A percentile compares a stretch with the other conserved stretches of the same genome.
phyloP scores from a whole-genome alignment of 2,797 vertebrate genomes.

The Typhlichthys eigenmanni region DNA sequence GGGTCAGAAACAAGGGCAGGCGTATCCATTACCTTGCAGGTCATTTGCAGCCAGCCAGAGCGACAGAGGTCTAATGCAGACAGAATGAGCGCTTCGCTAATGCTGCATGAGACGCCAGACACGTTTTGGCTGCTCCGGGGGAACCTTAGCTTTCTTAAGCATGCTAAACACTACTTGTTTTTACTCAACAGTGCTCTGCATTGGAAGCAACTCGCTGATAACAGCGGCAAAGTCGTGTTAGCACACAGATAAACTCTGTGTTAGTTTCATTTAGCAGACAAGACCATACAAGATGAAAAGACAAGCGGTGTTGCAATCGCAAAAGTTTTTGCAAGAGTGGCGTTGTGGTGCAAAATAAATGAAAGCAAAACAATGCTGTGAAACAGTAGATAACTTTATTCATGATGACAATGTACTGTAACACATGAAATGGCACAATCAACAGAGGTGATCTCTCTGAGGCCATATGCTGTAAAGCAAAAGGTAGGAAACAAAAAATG shows the following conservation, averaged over 20 bases:
- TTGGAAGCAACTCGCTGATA: constrained; percentile 18
- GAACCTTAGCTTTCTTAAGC: constrained; percentile 4
- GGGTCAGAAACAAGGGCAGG: constrained; percentile 65
- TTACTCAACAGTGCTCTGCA: not conserved
- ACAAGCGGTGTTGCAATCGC: constrained; percentile 21
- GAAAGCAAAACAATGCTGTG: constrained; percentile 4
- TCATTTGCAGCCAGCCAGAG: constrained; percentile 40
- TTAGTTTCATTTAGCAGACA: constrained; percentile 12
- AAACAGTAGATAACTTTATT: not conserved
- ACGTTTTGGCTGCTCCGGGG: constrained; percentile 17
- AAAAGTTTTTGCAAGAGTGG: constrained; percentile 6
- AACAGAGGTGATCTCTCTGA: constrained; percentile 44
- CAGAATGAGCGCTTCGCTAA: constrained; percentile 47
- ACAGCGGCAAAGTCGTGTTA: constrained; percentile 1
- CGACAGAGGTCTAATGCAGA: constrained; percentile 54
- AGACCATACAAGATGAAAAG: constrained; percentile 22
- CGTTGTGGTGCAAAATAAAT: constrained; percentile 8
- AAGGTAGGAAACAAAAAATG: constrained; percentile 24
- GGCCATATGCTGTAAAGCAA: constrained; percentile 30
- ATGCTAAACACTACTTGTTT: constrained; percentile 12
- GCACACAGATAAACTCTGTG: constrained; percentile 4
- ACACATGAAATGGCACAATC: constrained; percentile 52
- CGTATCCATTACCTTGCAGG: constrained; percentile 66
- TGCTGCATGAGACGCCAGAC: constrained; percentile 40
- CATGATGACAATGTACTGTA: constrained; percentile 1